These are phyloP conservation scores for Spinibarbus caldwelli DNA, from an alignment of 2,797 vertebrate genomes.

Conservation along the genomic window DNA sequence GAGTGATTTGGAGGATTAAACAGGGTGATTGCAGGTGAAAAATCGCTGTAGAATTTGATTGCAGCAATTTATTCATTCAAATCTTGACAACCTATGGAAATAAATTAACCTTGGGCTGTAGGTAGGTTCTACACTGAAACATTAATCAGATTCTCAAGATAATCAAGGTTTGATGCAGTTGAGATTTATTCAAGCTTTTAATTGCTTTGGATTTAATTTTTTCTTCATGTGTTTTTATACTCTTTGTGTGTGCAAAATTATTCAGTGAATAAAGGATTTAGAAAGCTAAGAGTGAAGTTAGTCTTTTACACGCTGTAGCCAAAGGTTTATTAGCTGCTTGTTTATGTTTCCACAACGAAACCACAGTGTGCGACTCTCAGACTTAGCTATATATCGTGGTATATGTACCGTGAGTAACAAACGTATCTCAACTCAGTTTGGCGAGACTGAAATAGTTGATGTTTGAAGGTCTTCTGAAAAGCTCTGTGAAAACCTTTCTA, in stretches of 20 bases:
- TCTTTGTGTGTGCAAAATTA: not conserved
- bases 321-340: conserved; percentile 29
- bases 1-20: conserved; percentile 51
- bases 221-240: not conserved
- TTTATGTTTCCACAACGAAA: conserved; percentile 17
- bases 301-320: not conserved
- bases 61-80: conserved; percentile 23
- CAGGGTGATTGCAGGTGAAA: conserved; percentile 37
- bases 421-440: conserved; percentile 21
- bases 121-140: not conserved
- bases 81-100: not conserved
- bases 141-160: conserved; percentile 1
- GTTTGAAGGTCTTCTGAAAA: not conserved
- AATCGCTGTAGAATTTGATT: conserved; percentile 35
- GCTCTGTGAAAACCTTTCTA: not conserved
- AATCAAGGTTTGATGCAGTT: not conserved
- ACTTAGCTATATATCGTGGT: conserved; percentile 19
- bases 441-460: not conserved
- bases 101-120: conserved; percentile 25
- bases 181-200: conserved; percentile 1
- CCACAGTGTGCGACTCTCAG: conserved; percentile 2
- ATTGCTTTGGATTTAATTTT: not conserved
- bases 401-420: conserved; percentile 33
- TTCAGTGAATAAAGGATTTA: not conserved
- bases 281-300: not conserved